These are phyloP conservation scores for Parthenolecanium corni DNA, from an alignment of 2,888 invertebrate species.

Conservation along the genomic window DNA sequence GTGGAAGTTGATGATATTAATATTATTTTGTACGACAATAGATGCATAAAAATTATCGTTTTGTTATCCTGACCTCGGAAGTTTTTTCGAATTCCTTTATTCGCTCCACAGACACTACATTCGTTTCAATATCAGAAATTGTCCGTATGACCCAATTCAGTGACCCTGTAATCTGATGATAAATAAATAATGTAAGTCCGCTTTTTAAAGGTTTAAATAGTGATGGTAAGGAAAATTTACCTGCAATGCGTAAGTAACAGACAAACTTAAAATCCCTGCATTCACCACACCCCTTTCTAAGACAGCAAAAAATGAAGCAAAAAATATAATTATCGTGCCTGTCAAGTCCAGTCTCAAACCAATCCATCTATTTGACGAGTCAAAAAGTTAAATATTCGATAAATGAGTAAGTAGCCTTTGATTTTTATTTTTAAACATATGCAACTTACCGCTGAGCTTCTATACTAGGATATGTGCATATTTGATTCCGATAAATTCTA, in stretches of 20 bases:
- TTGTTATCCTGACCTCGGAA: slow-evolving; percentile 35
- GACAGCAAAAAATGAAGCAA: slow-evolving; percentile 86
- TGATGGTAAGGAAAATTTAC: slow-evolving; percentile 39
- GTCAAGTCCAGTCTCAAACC: slow-evolving; percentile 91
- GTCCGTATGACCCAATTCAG: slow-evolving; percentile 93
- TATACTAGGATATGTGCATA: slow-evolving; percentile 83
- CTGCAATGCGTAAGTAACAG: slow-evolving; percentile 77
- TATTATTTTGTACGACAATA: not conserved
- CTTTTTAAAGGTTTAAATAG: too few species aligned
- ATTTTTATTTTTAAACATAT: too few species aligned
- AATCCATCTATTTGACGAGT: slow-evolving; percentile 60
- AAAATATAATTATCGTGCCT: slow-evolving; percentile 89
- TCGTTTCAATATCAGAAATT: slow-evolving; percentile 58
- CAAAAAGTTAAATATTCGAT: too few species aligned
- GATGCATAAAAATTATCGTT: too few species aligned
- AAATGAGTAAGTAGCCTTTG: too few species aligned
- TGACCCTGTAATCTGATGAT: slow-evolving; percentile 73
- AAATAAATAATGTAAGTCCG: not conserved
- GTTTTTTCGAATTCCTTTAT: slow-evolving; percentile 46
- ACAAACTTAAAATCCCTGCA: slow-evolving; percentile 75
- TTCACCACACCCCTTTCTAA: slow-evolving; percentile 56
- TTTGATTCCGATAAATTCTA: slow-evolving; percentile 83
- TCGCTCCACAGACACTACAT: slow-evolving; percentile 49
- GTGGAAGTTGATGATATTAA: not conserved
- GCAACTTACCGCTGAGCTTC: slow-evolving; percentile 61